Percentiles rank a stretch among this genome's conserved stretches.
phyloP scores from a whole-genome alignment of 2,113 vertebrate species.

The Periophthalmodon schlosseri region DNA sequence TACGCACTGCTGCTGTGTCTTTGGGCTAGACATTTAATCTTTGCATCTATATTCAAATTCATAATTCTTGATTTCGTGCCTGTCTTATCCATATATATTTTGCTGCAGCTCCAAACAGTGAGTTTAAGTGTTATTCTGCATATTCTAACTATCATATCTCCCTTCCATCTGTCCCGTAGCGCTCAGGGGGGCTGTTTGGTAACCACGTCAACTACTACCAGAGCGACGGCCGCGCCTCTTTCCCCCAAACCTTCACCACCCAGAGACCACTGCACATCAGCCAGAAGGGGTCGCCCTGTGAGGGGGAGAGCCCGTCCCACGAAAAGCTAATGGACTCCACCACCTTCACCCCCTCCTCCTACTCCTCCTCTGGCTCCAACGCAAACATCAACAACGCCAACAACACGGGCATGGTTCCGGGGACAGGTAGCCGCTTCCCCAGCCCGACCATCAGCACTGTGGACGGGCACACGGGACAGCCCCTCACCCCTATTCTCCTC shows the following conservation, averaged over 20 bases:
- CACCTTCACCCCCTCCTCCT: constrained; percentile 97
- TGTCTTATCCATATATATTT: not conserved
- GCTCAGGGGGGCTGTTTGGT: constrained; percentile 92
- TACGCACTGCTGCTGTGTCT: not conserved
- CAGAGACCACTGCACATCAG: constrained; percentile 96
- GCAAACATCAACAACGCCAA: constrained; percentile 99
- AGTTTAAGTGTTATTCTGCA: not conserved
- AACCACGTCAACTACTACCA: constrained; percentile 98
- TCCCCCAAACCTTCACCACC: constrained; percentile 95
- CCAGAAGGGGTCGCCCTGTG: constrained; percentile 88
- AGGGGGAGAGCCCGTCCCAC: constrained; percentile 90
- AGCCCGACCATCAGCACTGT: constrained; percentile 87
- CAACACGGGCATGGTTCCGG: constrained; percentile 86
- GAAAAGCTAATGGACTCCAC: constrained; percentile 97
- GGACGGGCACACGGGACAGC: constrained; percentile 82
- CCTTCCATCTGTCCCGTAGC: constrained; percentile 67
- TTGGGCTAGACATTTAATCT: not conserved
- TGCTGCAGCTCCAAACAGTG: not conserved
- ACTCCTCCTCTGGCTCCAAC: constrained; percentile 95
- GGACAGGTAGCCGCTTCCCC: constrained; percentile 76
- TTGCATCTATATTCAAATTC: not conserved
- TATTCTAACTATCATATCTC: not conserved
- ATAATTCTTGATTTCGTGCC: not conserved
- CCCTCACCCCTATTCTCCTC: constrained; percentile 83
- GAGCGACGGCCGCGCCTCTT: constrained; percentile 85